Conservation (phyloP, 2,797 vertebrate species). For the Amphiprion clarkii region DNA sequence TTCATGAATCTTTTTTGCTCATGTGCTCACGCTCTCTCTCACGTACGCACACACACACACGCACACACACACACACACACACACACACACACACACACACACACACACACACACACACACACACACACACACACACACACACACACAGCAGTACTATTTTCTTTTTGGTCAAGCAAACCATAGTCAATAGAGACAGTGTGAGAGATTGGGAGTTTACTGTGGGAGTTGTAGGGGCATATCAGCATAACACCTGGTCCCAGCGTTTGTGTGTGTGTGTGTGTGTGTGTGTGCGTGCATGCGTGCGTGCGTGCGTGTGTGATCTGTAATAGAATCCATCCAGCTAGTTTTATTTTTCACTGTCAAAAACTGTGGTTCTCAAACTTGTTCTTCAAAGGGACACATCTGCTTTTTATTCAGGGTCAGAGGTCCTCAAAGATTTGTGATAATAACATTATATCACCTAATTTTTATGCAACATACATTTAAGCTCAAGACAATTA, state of each 20-base stretch:
- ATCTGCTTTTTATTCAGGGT: no score
- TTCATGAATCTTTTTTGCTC: constrained; percentile 11
- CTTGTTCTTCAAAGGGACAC: no score
- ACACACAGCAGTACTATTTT: constrained; percentile 28
- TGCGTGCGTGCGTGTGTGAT: no score
- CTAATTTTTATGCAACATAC: no score
- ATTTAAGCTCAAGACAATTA: no score
- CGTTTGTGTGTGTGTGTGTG: constrained; percentile 39
- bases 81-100: constrained; percentile 2
- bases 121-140: not conserved
- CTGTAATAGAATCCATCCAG: no score
- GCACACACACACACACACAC: not conserved
- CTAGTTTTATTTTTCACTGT: no score
- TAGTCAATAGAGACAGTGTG: constrained; percentile 71
- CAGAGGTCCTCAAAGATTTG: no score
- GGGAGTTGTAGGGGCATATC: constrained; percentile 77
- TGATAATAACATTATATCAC: no score
- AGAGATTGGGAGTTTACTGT: constrained; percentile 69
- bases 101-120: not conserved
- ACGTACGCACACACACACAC: not conserved
- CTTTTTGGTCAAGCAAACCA: constrained; percentile 30
- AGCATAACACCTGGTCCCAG: constrained; percentile 76
- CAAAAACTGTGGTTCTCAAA: no score
- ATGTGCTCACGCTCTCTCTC: constrained; percentile 18
- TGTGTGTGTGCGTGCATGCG: constrained; percentile 17